Base-by-base conservation (phyloP, 2,113 vertebrate genomes). In the Otus sunia region DNA sequence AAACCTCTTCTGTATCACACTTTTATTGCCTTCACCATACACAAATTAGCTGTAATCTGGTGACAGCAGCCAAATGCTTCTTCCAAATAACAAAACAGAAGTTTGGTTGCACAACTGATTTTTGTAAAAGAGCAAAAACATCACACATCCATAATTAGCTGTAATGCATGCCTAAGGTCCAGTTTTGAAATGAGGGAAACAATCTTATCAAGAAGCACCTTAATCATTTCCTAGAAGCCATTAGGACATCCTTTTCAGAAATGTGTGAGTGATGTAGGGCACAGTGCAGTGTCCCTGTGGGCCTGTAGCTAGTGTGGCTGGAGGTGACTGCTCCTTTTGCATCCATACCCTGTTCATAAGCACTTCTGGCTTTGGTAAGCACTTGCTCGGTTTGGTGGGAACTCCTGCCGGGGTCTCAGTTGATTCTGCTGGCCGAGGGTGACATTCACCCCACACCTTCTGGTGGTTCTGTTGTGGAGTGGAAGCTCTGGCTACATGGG, bases 141-240 rank as follows among this genome's bases (percentile, higher is more conserved):
- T 34, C 5, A 3, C 34, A 53, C 37, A 64, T 67, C 29, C 45
- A 0, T 82, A 82, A 96, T 79, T 93, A 93, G 63, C 66, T 60
- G n/a, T 64, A 96, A 64, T 55, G 36, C 23, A 6, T 49, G 77
- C 47, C 91, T 90, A 6, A 6, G 41, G 91, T 81, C 43, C 30
- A 25, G 56, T 90, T 76, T 59, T 91, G 62, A 91, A 93, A 95
- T 12, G 36, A 56, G 73, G 60, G 52, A 96, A 91, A 39, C 0
- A 56, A 87, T 91, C 53, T 9, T 96, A 94, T 92, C 87, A 26
- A 58, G 84, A 79, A 68, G 20, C 18, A 73, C 50, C 78, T 76
- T 88, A 95, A 95, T 91, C 45, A 45, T 95, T 95, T 95, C 76
- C 83, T 67, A 82, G 71, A 22, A 95, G 25, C 59, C 62, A 95